These are phyloP conservation scores for Venturia canescens DNA, from an alignment of 1,140 invertebrate genomes.

Conservation along the genomic window DNA sequence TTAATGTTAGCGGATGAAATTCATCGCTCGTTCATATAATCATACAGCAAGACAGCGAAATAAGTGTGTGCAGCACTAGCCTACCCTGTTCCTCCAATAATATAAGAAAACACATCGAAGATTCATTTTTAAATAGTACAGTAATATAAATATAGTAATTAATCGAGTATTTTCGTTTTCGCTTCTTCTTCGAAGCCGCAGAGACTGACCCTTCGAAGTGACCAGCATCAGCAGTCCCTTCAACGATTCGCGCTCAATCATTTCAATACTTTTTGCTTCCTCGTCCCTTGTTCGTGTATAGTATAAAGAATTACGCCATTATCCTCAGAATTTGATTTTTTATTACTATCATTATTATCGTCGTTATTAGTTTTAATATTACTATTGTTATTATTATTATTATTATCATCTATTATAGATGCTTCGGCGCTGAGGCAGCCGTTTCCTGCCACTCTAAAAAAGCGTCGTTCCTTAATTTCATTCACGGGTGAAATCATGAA, in stretches of 20 bases:
- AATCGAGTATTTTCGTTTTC: constrained; percentile 23
- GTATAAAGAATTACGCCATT: neutral
- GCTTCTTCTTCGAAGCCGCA: neutral
- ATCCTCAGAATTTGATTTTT: neutral
- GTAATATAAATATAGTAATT: constrained; percentile 29
- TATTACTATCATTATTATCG: constrained; percentile 29
- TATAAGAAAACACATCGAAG: constrained; percentile 64
- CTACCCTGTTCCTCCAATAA: constrained; percentile 76
- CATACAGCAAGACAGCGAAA: constrained; percentile 64
- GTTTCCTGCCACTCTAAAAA: too few relatives aligned
- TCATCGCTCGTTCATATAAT: constrained; percentile 8
- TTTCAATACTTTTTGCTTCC: constrained; percentile 2
- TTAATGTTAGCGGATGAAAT: neutral
- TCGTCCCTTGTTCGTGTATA: neutral
- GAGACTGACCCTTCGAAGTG: neutral
- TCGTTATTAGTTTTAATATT: neutral
- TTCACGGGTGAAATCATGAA: too few relatives aligned
- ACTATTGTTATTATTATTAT: too few relatives aligned
- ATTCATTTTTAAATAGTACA: constrained; percentile 54
- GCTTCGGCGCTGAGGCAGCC: too few relatives aligned
- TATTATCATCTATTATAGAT: too few relatives aligned
- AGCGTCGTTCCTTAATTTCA: too few relatives aligned
- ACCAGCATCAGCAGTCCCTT: neutral
- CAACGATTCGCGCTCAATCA: neutral
- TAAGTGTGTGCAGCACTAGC: constrained; percentile 69